Conservation (phyloP, 2,797 vertebrate species). For the Acestrorhynchus altus region DNA sequence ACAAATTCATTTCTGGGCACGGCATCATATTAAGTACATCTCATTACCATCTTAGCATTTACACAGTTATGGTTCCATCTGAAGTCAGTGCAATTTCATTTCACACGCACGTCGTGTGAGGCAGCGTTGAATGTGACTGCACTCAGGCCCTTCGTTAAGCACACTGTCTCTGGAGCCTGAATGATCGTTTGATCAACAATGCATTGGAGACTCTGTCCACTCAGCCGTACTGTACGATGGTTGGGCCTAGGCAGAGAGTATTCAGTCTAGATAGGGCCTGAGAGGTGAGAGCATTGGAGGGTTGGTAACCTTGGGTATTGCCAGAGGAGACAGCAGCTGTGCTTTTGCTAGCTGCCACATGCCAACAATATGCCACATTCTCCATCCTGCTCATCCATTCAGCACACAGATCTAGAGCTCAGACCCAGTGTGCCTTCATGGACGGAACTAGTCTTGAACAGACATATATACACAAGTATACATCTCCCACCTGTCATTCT, state of each 20-base stretch:
- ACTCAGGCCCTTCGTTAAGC: constrained; percentile 19
- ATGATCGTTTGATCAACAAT: constrained; percentile 11
- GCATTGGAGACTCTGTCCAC: not conserved
- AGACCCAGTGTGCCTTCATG: constrained; percentile 25
- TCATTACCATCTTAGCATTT: constrained; percentile 40
- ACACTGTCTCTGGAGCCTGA: constrained; percentile 26
- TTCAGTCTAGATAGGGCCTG: constrained; percentile 16
- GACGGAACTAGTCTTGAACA: constrained; percentile 31
- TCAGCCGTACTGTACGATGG: not conserved
- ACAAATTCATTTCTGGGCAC: constrained; percentile 36
- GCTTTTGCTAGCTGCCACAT: constrained; percentile 16
- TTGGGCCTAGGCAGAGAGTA: constrained; percentile 1
- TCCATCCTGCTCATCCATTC: constrained; percentile 13
- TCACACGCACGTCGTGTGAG: constrained; percentile 27
- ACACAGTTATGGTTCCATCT: constrained; percentile 37
- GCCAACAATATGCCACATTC: constrained; percentile 18
- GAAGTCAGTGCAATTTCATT: constrained; percentile 50
- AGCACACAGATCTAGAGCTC: constrained; percentile 21
- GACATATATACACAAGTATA: constrained; percentile 48
- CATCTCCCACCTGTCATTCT: constrained; percentile 33
- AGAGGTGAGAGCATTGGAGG: constrained; percentile 4
- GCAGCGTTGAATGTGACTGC: constrained; percentile 31
- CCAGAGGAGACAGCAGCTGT: constrained; percentile 28
- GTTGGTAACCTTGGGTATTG: constrained; percentile 5
- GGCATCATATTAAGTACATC: constrained; percentile 35